These are phyloP conservation scores for Byasa hedistus DNA, from an alignment of 2,888 invertebrate species.

Conservation along the genomic window DNA sequence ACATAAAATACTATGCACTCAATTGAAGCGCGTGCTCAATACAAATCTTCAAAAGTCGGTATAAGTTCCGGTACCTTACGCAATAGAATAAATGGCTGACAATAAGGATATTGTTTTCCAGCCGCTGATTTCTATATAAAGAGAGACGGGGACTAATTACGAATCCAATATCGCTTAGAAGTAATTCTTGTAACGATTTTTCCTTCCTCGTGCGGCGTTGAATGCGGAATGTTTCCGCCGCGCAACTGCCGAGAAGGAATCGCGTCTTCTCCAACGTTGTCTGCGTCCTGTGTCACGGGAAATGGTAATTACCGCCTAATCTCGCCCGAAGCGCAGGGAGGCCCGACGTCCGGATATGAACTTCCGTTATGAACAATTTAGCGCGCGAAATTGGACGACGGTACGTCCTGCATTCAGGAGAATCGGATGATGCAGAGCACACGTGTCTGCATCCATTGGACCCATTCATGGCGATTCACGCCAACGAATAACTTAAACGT, in stretches of 20 bases:
- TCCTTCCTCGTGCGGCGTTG: conserved; percentile 48
- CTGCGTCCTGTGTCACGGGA: conserved; percentile 75
- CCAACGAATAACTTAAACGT: conserved; percentile 52
- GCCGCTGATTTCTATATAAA: conserved; percentile 21
- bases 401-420: conserved; percentile 68
- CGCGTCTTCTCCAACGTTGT: conserved; percentile 60
- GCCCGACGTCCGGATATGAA: conserved; percentile 88
- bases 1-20: conserved; percentile 62
- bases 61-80: conserved; percentile 33
- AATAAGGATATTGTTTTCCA: conserved; percentile 25
- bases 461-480: conserved; percentile 56
- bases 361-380: conserved; percentile 93
- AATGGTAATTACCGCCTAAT: conserved; percentile 82
- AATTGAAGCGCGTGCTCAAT: conserved; percentile 50
- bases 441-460: conserved; percentile 45
- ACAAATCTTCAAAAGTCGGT: conserved; percentile 42
- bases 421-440: conserved; percentile 55
- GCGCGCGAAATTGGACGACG: conserved; percentile 82
- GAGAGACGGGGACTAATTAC: conserved; percentile 24
- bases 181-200: conserved; percentile 50
- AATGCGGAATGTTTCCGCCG: conserved; percentile 50
- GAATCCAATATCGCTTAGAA: conserved; percentile 43
- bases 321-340: conserved; percentile 76
- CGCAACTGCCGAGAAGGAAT: conserved; percentile 46
- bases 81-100: conserved; percentile 3